Base-by-base conservation (phyloP, 1,140 invertebrate species). In the Bombus pascuorum region DNA sequence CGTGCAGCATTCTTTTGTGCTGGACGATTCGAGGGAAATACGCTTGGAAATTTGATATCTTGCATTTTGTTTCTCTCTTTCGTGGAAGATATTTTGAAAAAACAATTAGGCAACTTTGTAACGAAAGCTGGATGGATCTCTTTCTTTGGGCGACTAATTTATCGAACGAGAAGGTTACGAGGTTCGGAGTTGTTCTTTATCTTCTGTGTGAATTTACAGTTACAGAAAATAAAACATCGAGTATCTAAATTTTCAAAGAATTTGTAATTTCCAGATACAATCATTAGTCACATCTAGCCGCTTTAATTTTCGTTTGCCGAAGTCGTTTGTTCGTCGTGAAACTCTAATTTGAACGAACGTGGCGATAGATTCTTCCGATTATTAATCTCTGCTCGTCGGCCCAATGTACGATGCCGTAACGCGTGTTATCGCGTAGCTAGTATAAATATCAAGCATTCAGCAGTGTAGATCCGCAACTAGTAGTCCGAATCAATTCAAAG, bases 401-500 rank as follows among this genome's bases (percentile, higher is more conserved):
- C 9, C 25, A 57, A 57, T 28, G 57, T 83, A 47, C 42, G 42
- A 22, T 4, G 34, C 39, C 39, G 57, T 32, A 34, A 42, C 39
- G 66, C 62, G 70, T 32, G 42, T 59, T 80, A 80, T 80, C 74
- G n/a, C 39, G 57, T 34, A n/a, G 57, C 66, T 28, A 22, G 77
- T 68, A 32, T 32, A 32, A 32, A 32, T 32, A 84, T 72, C 68
- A 59, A 71, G 68, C 57, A 85, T 80, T 80, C 68, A 53, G 39
- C 12, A 34, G 83, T 6, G 53, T 32, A 80, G 70, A 39, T 53
- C 66, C 77, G 77, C 37, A 80, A 73, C 57, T 85, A 73, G 76
- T 85, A 59, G 77, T 57, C 15, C 83, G 83, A 85, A 80, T 85
- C 77, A 53, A 85, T 85, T 39, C 76, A 85, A 85, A 85, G 83